These are phyloP conservation scores for Hydrolagus colliei DNA, from an alignment of 2,797 vertebrate genomes.

Conservation along the genomic window DNA sequence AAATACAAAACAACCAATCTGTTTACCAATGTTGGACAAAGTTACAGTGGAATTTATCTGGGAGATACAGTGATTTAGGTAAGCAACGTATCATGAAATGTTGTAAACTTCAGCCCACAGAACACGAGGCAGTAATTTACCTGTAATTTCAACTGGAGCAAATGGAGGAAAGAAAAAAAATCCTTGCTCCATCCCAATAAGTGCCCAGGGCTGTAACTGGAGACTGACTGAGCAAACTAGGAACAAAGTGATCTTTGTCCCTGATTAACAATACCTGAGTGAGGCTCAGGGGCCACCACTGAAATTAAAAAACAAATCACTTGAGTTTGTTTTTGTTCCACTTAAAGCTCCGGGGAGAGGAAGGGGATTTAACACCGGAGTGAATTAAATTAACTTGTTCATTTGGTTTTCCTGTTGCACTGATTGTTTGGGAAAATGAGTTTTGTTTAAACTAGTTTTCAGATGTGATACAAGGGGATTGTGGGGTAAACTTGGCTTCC, in stretches of 20 bases:
- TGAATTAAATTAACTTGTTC: not conserved
- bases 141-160: not conserved
- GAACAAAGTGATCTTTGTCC: constrained; percentile 2
- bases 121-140: not conserved
- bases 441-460: not conserved
- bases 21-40: not conserved
- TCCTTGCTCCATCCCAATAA: not conserved
- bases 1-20: not conserved
- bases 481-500: not conserved
- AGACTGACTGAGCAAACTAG: not conserved
- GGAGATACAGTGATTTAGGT: too few species aligned
- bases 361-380: not conserved
- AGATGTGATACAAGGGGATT: not conserved
- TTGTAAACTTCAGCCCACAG: not conserved
- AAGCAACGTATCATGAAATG: too few species aligned
- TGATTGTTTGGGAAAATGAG: not conserved
- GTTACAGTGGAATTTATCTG: too few species aligned
- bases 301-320: not conserved
- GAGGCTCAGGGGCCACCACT: not conserved
- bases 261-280: not conserved
- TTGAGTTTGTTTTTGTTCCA: not conserved
- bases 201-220: not conserved
- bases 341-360: not conserved
- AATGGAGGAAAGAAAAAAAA: not conserved
- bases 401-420: not conserved